Evolutionary conservation across 2,888 invertebrate species (phyloP), one percentile per base, ranked within the genome.

Genomic region (Dugesia japonica): DNA sequence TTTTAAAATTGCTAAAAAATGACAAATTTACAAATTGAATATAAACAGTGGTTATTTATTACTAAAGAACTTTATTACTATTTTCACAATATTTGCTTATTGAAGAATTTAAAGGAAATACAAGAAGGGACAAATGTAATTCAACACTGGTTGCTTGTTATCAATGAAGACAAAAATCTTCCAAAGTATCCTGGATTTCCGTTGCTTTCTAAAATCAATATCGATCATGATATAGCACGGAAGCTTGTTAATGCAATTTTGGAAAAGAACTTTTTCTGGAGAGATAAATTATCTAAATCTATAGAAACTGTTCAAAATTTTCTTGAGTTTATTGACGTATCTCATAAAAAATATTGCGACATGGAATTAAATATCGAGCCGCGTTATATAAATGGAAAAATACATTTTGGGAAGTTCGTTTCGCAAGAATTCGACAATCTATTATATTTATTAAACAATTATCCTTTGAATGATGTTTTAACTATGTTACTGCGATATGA

Each of bases 401-500:
- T 56, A 4, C 20, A 20, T 56, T 56, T 78, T 1, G 77, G 76
- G n/a, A 9, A 77, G 17, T 77, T 33, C 26, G 26, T 27, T n/a
- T n/a, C 27, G 0, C 42, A 26, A 0, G 20, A 38, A 1, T 77
- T 26, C n/a, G 28, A 42, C n/a, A 28, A 38, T 26, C 1, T 77
- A 9, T 27, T n/a, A 31, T 77, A 56, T 28, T 28, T 77, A 23
- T 27, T 56, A 1, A n/a, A 77, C n/a, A 26, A 23, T n/a, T 77
- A 77, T 71, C 77, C 71, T 7, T 76, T 77, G n/a, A 33, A n/a
- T 23, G 77, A 75, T 42, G 71, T 76, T 20, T 42, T 26, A 0
- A 38, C 17, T 7, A 77, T 77, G 77, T 17, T 77, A 28, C 77
- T 77, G 1, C 77, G 77, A 23, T 77, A 77, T 27, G 77, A 77